Conservation (phyloP, 2,797 vertebrate species). For the Onychomys arenicola region DNA sequence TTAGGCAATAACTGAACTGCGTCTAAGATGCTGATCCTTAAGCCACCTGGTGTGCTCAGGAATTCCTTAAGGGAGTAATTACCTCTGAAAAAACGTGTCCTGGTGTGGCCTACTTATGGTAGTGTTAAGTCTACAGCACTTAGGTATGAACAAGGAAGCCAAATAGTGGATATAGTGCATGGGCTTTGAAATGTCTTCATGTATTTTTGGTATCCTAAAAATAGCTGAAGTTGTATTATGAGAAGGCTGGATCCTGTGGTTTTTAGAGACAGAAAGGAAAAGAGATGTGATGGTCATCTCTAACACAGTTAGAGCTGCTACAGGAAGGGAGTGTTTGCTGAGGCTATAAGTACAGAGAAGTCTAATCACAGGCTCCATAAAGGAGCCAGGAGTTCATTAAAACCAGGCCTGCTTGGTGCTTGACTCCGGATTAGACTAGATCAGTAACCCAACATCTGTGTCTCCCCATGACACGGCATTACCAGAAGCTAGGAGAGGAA, state of each 20-base stretch:
- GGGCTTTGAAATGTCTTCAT: conserved; percentile 32
- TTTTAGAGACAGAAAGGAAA: conserved; percentile 6
- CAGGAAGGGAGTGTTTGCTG: not conserved
- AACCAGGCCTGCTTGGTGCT: not conserved
- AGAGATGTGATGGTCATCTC: not conserved
- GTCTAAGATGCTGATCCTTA: conserved; percentile 1
- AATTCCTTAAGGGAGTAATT: conserved; percentile 31
- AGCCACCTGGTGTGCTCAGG: not conserved
- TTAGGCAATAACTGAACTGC: not conserved
- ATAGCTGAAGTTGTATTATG: conserved; percentile 5
- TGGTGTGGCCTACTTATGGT: not conserved
- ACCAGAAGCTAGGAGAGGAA: conserved; percentile 7
- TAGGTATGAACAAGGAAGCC: not conserved
- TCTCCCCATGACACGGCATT: not conserved
- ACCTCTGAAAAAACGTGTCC: not conserved
- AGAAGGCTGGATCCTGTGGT: conserved; percentile 14
- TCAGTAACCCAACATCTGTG: not conserved
- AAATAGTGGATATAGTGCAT: not conserved
- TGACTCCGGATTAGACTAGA: not conserved
- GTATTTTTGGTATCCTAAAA: conserved; percentile 26
- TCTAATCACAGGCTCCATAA: not conserved
- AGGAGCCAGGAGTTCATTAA: conserved; percentile 13
- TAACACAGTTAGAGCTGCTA: not conserved
- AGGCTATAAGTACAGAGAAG: not conserved
- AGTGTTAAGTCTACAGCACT: not conserved